Evolutionary conservation across 2,113 vertebrate species (phyloP).

Genomic region (Pseudorhombus dupliciocellatus): DNA sequence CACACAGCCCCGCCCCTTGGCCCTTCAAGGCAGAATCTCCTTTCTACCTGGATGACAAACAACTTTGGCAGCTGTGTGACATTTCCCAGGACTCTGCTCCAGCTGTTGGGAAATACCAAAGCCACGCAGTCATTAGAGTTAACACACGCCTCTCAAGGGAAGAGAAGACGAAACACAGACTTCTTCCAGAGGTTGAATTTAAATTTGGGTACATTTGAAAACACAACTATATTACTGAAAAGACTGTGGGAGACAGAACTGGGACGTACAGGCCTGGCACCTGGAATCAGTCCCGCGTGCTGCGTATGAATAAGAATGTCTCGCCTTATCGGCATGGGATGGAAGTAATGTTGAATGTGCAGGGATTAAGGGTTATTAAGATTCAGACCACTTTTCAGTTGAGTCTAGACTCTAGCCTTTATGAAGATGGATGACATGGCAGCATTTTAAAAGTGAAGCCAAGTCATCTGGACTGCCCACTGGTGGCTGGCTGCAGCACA

Average conservation of each 20-base stretch:
- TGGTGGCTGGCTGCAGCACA: too few species aligned
- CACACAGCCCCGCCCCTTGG: neutral
- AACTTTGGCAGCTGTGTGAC: slow-evolving; percentile 50
- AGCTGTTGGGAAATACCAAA: slow-evolving; percentile 78
- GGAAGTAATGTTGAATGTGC: neutral
- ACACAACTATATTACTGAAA: neutral
- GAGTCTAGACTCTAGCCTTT: too few species aligned
- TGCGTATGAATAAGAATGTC: too few species aligned
- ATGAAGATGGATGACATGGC: too few species aligned
- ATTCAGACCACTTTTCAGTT: too few species aligned
- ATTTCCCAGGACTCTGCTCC: slow-evolving; percentile 68
- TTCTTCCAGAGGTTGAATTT: slow-evolving; percentile 18
- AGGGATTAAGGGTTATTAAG: too few species aligned
- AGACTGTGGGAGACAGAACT: neutral
- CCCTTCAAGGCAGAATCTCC: slow-evolving; percentile 11
- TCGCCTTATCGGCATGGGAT: neutral
- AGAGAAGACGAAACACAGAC: slow-evolving; percentile 14
- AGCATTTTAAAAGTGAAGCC: too few species aligned
- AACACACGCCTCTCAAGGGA: slow-evolving; percentile 36
- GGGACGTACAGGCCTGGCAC: neutral
- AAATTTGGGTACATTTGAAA: slow-evolving; percentile 30
- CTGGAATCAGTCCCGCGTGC: too few species aligned
- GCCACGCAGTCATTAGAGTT: slow-evolving; percentile 53
- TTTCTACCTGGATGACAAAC: slow-evolving; percentile 37
- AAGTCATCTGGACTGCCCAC: too few species aligned